Evolutionary conservation across 2,797 vertebrate species (phyloP).

Genomic region (Pseudochaenichthys georgianus): DNA sequence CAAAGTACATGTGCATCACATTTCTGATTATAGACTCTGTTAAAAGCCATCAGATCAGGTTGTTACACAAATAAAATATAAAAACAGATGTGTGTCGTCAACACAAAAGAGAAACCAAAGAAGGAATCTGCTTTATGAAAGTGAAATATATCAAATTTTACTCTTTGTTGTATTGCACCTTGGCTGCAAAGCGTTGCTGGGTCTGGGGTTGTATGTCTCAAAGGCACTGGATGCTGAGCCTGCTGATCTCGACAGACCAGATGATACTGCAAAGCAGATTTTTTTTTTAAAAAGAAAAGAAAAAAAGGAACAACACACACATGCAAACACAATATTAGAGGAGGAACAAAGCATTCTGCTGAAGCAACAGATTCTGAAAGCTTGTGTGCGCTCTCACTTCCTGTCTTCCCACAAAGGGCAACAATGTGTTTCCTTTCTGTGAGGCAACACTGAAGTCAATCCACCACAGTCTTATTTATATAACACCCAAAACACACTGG

Average conservation of each 20-base stretch:
- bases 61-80: neutral
- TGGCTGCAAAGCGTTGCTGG: constrained; percentile 78
- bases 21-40: neutral
- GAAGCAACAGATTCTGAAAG: constrained; percentile 29
- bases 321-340: constrained; percentile 16
- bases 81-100: too few relatives aligned
- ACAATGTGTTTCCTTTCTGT: constrained; percentile 22
- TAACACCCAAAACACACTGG: neutral
- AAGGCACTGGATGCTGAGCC: constrained; percentile 85
- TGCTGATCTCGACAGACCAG: constrained; percentile 79
- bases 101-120: neutral
- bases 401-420: constrained; percentile 5
- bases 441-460: neutral
- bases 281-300: neutral
- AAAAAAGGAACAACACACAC: constrained; percentile 31
- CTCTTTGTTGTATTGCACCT: constrained; percentile 60
- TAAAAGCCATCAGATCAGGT: neutral
- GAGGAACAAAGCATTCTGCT: constrained; percentile 37
- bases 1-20: neutral
- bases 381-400: constrained; percentile 30
- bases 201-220: constrained; percentile 82
- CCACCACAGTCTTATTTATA: neutral
- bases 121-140: neutral
- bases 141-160: neutral
- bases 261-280: constrained; percentile 69